Conservation (phyloP, 2,797 vertebrate genomes). For the Sebastes aleutianus region DNA sequence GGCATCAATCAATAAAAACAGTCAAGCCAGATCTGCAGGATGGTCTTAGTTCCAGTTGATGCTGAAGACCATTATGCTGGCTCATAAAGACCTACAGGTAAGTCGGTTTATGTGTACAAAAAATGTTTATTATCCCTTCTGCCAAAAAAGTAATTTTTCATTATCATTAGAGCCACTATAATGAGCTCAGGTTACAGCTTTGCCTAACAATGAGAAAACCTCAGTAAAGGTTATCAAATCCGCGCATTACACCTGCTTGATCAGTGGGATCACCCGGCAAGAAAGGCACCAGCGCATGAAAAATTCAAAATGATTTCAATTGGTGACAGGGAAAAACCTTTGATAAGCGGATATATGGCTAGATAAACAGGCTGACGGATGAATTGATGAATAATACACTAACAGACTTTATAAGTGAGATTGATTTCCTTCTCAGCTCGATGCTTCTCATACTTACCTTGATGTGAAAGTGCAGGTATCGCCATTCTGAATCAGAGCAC, state of each 20-base stretch:
- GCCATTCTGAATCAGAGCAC: conserved; percentile 71
- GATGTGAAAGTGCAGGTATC: conserved; percentile 64
- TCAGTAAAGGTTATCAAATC: conserved; percentile 38
- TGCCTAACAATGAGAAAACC: conserved; percentile 28
- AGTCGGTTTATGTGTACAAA: neutral
- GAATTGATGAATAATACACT: conserved; percentile 76
- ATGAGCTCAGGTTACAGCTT: conserved; percentile 6
- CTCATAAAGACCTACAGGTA: neutral
- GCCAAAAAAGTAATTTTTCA: neutral
- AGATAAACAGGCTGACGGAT: conserved; percentile 66
- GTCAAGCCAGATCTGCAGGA: neutral
- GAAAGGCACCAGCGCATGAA: conserved; percentile 49
- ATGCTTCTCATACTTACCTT: conserved; percentile 71
- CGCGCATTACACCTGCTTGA: conserved; percentile 40
- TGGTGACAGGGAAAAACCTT: conserved; percentile 55
- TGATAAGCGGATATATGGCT: conserved; percentile 54
- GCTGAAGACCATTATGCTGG: neutral
- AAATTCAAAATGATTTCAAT: conserved; percentile 67
- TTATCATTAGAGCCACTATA: neutral
- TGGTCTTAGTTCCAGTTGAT: neutral
- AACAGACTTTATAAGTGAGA: conserved; percentile 65
- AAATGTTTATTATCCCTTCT: neutral
- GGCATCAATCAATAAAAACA: neutral
- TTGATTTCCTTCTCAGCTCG: conserved; percentile 71
- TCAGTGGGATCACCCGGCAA: conserved; percentile 49